Evolutionary conservation across 2,797 vertebrate species (phyloP), one percentile per base, ranked within the genome.

Genomic region (Ataeniobius toweri): DNA sequence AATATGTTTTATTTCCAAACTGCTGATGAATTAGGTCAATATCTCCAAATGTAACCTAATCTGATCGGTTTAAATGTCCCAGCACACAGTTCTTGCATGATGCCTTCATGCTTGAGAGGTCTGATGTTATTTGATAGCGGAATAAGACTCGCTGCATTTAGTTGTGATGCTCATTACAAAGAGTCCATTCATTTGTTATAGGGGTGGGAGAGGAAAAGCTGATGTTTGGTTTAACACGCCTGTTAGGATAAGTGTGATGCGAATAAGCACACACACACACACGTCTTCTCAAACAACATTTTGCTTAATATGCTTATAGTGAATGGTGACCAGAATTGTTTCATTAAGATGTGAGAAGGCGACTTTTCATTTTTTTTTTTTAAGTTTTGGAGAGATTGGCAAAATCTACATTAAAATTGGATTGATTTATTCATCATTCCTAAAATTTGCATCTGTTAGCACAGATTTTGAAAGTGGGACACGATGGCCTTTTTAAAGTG

Each of bases 151-250:
- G 76, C 75, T 77, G 89, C 85, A 82, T 80, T 89, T 91, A 90
- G 86, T 88, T 92, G 85, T 92, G 88, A 93, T 95, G 93, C 92
- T 92, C 90, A 87, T 94, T 92, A 93, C 94, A 92, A 90, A 80
- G 83, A 76, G 46, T 75, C 73, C 77, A 75, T 89, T 91, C 81
- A 83, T 83, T 88, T 85, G 69, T 69, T 22, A 36, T 36, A 73
- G 76, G 71, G 67, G 36, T 14, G 59, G 36, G 18, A 61, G 59
- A 22, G 80, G 24, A 74, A 56, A 78, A 31, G 51, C 75, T 82
- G 73, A 78, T 82, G 85, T 80, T 77, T 79, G 73, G 72, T 76
- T 67, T 73, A 76, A 76, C 79, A 83, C 82, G 83, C 74, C 26
- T 85, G 55, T 83, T 78, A 83, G 67, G 76, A 53, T 58, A 3